These are phyloP conservation scores for Gymnodraco acuticeps DNA, from an alignment of 2,797 vertebrate genomes.

Conservation along the genomic window DNA sequence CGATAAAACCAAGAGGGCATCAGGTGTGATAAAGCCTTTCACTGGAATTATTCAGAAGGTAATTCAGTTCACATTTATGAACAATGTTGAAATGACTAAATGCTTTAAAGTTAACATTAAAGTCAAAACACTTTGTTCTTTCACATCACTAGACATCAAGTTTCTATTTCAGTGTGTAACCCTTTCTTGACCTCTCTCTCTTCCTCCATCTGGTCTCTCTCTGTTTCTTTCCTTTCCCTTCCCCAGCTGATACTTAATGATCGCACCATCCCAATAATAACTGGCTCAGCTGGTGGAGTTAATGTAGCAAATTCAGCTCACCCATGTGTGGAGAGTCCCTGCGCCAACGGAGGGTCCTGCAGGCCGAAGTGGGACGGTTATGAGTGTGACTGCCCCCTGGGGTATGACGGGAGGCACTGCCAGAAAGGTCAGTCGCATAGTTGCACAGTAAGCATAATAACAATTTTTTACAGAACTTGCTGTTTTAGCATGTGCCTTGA, in stretches of 20 bases:
- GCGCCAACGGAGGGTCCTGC: conserved; percentile 92
- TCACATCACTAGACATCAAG: not conserved
- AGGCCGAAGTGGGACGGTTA: conserved; percentile 92
- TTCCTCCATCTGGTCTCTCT: not conserved
- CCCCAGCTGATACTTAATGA: conserved; percentile 93
- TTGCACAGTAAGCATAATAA: no score
- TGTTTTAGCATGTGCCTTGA: not conserved
- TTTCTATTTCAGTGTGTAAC: no score
- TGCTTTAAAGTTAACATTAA: not conserved
- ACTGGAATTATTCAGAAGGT: conserved; percentile 96
- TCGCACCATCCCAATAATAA: conserved; percentile 85
- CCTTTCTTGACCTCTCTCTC: not conserved
- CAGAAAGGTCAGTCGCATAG: conserved; percentile 90
- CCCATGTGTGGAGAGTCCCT: conserved; percentile 90
- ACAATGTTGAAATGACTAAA: not conserved
- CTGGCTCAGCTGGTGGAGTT: conserved; percentile 86
- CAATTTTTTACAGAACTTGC: not conserved
- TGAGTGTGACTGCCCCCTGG: conserved; percentile 95
- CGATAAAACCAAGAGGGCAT: conserved; percentile 89
- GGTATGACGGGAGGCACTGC: conserved; percentile 93
- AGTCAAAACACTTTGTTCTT: not conserved
- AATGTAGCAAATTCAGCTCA: conserved; percentile 92
- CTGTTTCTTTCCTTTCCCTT: not conserved
- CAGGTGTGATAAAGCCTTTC: conserved; percentile 88
- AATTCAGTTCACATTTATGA: conserved; percentile 10